Conservation (phyloP, 2,113 vertebrate genomes). For the Circaetus gallicus region DNA sequence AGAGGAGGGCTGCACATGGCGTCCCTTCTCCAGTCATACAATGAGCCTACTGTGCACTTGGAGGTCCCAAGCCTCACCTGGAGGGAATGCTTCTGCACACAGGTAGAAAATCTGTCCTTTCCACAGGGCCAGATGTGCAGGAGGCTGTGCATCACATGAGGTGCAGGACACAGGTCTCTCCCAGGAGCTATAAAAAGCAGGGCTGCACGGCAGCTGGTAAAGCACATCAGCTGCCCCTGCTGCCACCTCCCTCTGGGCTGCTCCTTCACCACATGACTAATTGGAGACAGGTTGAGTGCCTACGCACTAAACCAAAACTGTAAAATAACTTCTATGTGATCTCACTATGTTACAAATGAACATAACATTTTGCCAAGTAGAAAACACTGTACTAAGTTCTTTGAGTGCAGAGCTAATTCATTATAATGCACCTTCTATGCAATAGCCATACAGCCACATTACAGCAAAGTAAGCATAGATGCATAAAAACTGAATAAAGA, state of each 20-base stretch:
- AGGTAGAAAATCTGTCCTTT: not conserved
- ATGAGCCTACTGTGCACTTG: not conserved
- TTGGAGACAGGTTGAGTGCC: not conserved
- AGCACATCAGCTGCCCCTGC: not conserved
- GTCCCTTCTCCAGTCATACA: not conserved
- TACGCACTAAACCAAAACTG: not conserved
- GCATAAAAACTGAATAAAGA: conserved; percentile 35
- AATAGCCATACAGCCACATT: conserved; percentile 47
- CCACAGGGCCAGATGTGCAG: not conserved
- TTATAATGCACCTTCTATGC: conserved; percentile 49
- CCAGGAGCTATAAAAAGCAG: not conserved
- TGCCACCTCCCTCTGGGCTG: not conserved
- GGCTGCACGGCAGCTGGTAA: not conserved
- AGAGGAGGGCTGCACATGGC: not conserved
- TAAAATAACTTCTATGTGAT: not conserved
- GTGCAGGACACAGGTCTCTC: not conserved
- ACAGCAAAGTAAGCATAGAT: conserved; percentile 55
- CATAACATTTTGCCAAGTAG: conserved; percentile 12
- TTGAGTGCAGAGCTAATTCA: conserved; percentile 7
- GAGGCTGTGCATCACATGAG: not conserved
- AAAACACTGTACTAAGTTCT: not conserved
- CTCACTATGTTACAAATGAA: not conserved
- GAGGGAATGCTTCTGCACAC: not conserved
- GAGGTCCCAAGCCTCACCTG: not conserved
- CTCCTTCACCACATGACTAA: not conserved